phyloP scores from a whole-genome alignment of 1,140 invertebrate genomes.

The Cyclina sinensis region DNA sequence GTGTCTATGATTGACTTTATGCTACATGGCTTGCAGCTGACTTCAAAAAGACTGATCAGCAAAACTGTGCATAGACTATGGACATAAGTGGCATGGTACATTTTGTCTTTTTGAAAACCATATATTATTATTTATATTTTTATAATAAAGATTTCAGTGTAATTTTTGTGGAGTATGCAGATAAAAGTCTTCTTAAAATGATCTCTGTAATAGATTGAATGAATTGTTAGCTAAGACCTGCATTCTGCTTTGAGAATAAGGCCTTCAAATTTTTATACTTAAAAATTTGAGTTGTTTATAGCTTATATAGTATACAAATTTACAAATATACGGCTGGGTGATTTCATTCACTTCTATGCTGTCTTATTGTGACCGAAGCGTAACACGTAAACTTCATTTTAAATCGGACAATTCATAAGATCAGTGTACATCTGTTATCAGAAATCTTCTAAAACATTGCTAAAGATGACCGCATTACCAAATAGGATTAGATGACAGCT shows the following conservation, averaged over 20 bases:
- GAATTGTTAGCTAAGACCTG: neutral
- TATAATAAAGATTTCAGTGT: no score
- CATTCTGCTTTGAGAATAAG: neutral
- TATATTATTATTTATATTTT: no score
- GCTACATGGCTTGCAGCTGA: neutral
- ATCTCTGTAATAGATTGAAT: neutral
- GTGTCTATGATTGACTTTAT: neutral
- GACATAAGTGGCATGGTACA: neutral
- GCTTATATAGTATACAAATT: conserved; percentile 5
- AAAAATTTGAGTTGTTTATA: conserved; percentile 31
- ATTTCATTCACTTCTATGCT: conserved; percentile 21
- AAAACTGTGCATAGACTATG: neutral
- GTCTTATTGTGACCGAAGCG: conserved; percentile 16
- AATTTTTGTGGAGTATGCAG: no score
- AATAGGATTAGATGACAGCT: conserved; percentile 8
- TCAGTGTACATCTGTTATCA: conserved; percentile 10
- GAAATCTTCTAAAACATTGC: conserved; percentile 17
- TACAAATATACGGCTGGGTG: neutral
- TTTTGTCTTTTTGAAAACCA: neutral
- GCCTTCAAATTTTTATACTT: neutral
- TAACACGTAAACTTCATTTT: conserved; percentile 15
- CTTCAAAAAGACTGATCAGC: no score
- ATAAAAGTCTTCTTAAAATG: no score
- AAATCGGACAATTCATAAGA: conserved; percentile 14
- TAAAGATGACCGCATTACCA: neutral